Conservation (phyloP, 2,113 vertebrate genomes). For the Naja naja region DNA sequence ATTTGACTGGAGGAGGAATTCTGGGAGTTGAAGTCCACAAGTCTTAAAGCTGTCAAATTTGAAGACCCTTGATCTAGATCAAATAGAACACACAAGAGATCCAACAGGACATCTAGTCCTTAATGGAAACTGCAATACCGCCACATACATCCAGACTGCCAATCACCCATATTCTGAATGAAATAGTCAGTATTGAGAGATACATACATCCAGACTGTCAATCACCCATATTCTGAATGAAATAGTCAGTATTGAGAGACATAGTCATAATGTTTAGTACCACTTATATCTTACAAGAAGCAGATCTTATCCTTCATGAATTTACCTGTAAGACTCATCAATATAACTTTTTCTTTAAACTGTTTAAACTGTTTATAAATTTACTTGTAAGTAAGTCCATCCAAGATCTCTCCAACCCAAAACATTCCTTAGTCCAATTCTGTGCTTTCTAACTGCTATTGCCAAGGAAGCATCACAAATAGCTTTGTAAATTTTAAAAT, state of each 20-base stretch:
- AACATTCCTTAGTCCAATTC: background rate
- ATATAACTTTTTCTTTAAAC: background rate
- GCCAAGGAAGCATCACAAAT: constrained; percentile 46
- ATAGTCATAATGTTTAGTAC: background rate
- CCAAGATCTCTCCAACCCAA: background rate
- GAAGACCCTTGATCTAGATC: background rate
- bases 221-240: background rate
- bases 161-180: background rate
- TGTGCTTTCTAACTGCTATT: background rate
- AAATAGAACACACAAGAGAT: background rate
- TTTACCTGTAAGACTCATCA: background rate
- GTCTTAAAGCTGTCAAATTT: too few relatives aligned
- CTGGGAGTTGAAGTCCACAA: too few relatives aligned
- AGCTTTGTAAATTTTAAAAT: constrained; percentile 30
- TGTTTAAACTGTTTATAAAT: background rate
- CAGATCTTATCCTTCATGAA: background rate
- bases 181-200: background rate
- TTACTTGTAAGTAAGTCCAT: background rate
- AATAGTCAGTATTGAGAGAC: background rate
- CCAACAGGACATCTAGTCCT: background rate
- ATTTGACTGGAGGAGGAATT: too few relatives aligned
- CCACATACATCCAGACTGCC: background rate
- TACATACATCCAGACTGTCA: background rate
- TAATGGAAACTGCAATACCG: background rate
- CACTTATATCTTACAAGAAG: background rate